Percentiles rank a stretch among this genome's conserved stretches.
phyloP scores from a whole-genome alignment of 2,113 vertebrate species.

The Pogonocichla stellata region DNA sequence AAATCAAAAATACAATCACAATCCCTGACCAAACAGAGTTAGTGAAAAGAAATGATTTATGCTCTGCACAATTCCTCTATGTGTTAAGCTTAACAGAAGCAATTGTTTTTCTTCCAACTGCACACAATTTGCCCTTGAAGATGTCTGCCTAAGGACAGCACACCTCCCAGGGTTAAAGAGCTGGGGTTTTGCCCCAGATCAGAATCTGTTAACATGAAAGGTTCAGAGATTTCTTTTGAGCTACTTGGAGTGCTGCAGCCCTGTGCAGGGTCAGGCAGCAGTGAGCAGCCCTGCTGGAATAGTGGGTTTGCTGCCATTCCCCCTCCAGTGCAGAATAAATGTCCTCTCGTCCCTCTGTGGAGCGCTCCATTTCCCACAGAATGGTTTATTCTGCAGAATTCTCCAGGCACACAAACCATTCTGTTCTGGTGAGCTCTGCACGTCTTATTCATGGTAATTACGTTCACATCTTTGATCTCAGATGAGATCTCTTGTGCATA shows the following conservation, averaged over 20 bases:
- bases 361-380: slow-evolving; percentile 21
- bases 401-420: slow-evolving; percentile 54
- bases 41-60: slow-evolving; percentile 50
- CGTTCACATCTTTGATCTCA: slow-evolving; percentile 76
- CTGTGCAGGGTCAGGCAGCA: background rate
- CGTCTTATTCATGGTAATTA: slow-evolving; percentile 74
- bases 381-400: slow-evolving; percentile 44
- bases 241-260: background rate
- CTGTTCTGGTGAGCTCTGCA: slow-evolving; percentile 70
- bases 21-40: slow-evolving; percentile 27
- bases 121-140: slow-evolving; percentile 33
- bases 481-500: slow-evolving; percentile 78
- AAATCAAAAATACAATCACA: background rate
- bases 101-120: slow-evolving; percentile 15
- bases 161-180: background rate
- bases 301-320: background rate
- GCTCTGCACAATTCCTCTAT: slow-evolving; percentile 1
- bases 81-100: slow-evolving; percentile 33
- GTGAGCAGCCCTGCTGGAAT: background rate
- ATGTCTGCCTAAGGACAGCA: background rate
- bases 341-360: slow-evolving; percentile 28
- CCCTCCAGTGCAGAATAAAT: slow-evolving; percentile 15
- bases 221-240: background rate
- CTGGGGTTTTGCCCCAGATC: background rate
- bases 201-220: background rate